Evolutionary conservation across 2,888 invertebrate species (phyloP), one percentile per base, ranked within the genome.

Genomic region (Latrodectus hesperus): DNA sequence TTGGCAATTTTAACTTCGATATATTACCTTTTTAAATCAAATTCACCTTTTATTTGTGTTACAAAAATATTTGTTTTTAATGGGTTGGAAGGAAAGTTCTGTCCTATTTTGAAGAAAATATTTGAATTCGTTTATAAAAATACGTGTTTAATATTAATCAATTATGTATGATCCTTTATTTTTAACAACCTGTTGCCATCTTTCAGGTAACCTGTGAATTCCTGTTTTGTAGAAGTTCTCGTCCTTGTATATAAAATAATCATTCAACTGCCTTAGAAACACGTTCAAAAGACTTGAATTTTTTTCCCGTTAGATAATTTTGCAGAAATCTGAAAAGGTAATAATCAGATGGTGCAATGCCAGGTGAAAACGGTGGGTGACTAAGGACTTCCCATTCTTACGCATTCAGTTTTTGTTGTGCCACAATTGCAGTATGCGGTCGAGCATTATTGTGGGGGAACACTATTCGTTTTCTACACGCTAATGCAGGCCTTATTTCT

Each of bases 191-290:
- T 73, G 73, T 73, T 73, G 53, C 52, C 73, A 73, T 73, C 55
- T 73, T 73, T 53, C 73, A 73, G 73, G 73, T 73, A 73, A 73
- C 73, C 73, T 73, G 53, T 52, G 53, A 73, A 73, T 53, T 73
- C 53, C 73, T 73, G 73, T 73, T 53, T 17, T 52, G 53, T 26
- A 71, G 49, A 71, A 71, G 71, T 71, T 71, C 71, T 71, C 71
- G 14, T 71, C 38, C 16, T 12, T 71, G 26, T 49, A 71, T 49
- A 11, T 71, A 67, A 67, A 67, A 67, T 67, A 67, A 9, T 3
- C 67, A 67, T n/a, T 4, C 4, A 67, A 67, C 9, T 67, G 49
- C 38, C 71, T 71, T 9, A 71, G 71, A 49, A 49, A 71, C 49
- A 71, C 71, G 11, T 71, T 71, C 71, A 71, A 38, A 71, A 71